Evolutionary conservation across 2,797 vertebrate species (phyloP).

Genomic region (Sparidentex hasta): DNA sequence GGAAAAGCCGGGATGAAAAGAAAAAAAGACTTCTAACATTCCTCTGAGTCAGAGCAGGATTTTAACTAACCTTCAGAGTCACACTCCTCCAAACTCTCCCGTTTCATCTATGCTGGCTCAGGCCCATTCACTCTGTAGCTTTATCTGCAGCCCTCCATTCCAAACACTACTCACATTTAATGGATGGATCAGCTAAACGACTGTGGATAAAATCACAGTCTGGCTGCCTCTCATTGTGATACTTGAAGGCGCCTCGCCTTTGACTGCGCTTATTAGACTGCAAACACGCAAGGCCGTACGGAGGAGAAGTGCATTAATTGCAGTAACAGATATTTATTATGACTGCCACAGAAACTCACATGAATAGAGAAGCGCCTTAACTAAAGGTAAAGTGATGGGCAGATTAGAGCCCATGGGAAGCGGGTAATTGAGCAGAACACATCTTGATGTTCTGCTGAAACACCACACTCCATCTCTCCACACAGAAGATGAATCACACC

Average conservation of each 20-base stretch:
- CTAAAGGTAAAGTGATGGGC: conserved; percentile 57
- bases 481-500: conserved; percentile 75
- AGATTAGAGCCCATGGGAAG: conserved; percentile 53
- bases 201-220: conserved; percentile 62
- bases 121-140: conserved; percentile 44
- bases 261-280: conserved; percentile 48
- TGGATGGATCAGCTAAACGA: conserved; percentile 59
- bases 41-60: conserved; percentile 58
- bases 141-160: conserved; percentile 62
- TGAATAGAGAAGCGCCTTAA: conserved; percentile 48
- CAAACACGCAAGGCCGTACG: conserved; percentile 34
- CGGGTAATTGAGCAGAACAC: conserved; percentile 78
- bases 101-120: conserved; percentile 43
- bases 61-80: conserved; percentile 70
- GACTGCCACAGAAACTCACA: conserved; percentile 34
- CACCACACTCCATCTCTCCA: conserved; percentile 57
- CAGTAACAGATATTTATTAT: conserved; percentile 53
- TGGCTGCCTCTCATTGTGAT: conserved; percentile 54
- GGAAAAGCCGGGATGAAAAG: conserved; percentile 54
- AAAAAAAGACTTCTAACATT: conserved; percentile 53
- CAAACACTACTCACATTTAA: conserved; percentile 69
- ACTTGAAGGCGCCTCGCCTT: conserved; percentile 56
- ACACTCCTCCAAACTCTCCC: conserved; percentile 49
- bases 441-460: conserved; percentile 77
- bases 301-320: conserved; percentile 41